Conservation (phyloP, 2,113 vertebrate genomes). For the Sinocyclocheilus maitianheensis region DNA sequence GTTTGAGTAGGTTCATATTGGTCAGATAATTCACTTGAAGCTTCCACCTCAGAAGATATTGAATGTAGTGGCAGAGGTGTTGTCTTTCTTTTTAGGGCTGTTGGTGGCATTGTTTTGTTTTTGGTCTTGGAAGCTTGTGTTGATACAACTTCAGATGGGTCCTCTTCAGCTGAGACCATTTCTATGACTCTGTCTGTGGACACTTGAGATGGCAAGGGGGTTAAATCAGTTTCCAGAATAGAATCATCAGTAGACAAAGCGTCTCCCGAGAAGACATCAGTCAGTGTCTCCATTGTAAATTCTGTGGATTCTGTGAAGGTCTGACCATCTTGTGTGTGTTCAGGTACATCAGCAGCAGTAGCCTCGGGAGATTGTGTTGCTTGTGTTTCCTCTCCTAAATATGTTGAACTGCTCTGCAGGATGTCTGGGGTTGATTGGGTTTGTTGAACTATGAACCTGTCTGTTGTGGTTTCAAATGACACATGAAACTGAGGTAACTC, state of each 20-base stretch:
- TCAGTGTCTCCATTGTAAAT: neutral
- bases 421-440: conserved; percentile 5
- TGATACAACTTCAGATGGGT: neutral
- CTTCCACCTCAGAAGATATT: too few relatives aligned
- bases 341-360: neutral
- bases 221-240: conserved; percentile 20
- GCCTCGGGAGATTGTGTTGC: conserved; percentile 5
- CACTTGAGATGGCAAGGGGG: neutral
- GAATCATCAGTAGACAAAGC: conserved; percentile 27
- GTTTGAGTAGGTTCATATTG: too few relatives aligned
- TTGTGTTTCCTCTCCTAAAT: conserved; percentile 11
- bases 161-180: neutral
- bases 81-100: too few relatives aligned
- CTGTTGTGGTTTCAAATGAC: conserved; percentile 10
- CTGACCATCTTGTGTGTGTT: conserved; percentile 1
- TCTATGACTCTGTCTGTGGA: neutral
- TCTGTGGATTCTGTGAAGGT: neutral
- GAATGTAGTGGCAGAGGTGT: too few relatives aligned
- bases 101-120: too few relatives aligned
- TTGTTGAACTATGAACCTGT: neutral
- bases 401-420: conserved; percentile 11
- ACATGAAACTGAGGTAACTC: conserved; percentile 53
- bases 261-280: conserved; percentile 21
- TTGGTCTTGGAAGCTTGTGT: neutral
- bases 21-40: too few relatives aligned